A percentile compares a stretch with the other conserved stretches of the same genome.
Conservation (phyloP, 2,113 vertebrate species). For the Hypomesus transpacificus region DNA sequence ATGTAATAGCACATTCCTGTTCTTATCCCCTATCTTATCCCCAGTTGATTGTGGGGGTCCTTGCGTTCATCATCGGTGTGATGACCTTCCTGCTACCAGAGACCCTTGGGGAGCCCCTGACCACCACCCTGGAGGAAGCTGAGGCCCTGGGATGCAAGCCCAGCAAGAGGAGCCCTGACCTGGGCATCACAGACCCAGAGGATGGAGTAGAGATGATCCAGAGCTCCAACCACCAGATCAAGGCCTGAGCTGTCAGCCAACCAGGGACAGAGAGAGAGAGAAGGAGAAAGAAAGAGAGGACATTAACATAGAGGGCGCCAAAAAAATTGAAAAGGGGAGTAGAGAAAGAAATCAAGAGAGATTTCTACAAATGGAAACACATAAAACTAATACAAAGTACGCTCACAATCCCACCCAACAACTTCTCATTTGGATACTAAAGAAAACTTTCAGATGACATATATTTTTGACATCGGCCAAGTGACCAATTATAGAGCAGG, state of each 20-base stretch:
- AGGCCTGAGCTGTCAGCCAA: slow-evolving; percentile 29
- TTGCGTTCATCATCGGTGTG: slow-evolving; percentile 82
- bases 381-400: too few species aligned
- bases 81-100: slow-evolving; percentile 84
- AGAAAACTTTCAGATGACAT: too few species aligned
- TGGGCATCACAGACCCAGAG: slow-evolving; percentile 11
- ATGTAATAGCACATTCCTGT: background rate
- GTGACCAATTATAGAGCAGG: too few species aligned
- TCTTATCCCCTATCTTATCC: slow-evolving; percentile 12
- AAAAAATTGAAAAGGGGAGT: background rate
- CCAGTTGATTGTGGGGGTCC: slow-evolving; percentile 83
- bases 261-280: slow-evolving; percentile 5
- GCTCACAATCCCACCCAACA: too few species aligned
- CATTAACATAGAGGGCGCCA: background rate
- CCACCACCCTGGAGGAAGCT: slow-evolving; percentile 81
- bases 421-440: too few species aligned
- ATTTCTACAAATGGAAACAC: too few species aligned
- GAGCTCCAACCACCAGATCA: slow-evolving; percentile 10
- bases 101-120: slow-evolving; percentile 81
- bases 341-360: background rate
- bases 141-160: slow-evolving; percentile 64
- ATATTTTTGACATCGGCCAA: too few species aligned
- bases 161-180: slow-evolving; percentile 42
- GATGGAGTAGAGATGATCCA: slow-evolving; percentile 64
- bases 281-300: background rate